Evolutionary conservation across 53 echinoderm and acorn worm species (phyloP).

Genomic region (Stichopus horrens): DNA sequence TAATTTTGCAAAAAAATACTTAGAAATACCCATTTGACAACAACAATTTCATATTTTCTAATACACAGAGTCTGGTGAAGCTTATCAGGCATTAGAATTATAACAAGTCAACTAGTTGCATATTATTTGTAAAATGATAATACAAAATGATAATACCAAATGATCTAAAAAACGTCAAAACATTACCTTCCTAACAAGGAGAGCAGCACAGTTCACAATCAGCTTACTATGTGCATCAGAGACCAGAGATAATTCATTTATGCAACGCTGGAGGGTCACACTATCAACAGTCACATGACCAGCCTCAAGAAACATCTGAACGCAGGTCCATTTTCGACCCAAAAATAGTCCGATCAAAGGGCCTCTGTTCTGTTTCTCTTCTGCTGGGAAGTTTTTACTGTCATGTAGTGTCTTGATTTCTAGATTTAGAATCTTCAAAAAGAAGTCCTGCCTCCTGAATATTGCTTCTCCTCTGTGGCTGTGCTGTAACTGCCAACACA

Average conservation of each 20-base stretch:
- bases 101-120: too few relatives aligned
- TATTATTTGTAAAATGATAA: too few relatives aligned
- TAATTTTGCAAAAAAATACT: too few relatives aligned
- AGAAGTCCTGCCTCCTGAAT: slow-evolving; percentile 18
- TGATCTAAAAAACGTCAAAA: background rate
- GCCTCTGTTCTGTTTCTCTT: slow-evolving; percentile 13
- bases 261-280: slow-evolving; percentile 40
- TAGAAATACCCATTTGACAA: too few relatives aligned
- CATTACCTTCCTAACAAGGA: slow-evolving; percentile 69
- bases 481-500: slow-evolving; percentile 18
- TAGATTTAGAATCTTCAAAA: slow-evolving; percentile 6
- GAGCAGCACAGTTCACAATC: slow-evolving; percentile 70
- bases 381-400: slow-evolving; percentile 4
- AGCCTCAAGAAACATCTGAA: slow-evolving; percentile 32
- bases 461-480: slow-evolving; percentile 17
- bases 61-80: too few relatives aligned
- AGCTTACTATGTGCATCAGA: slow-evolving; percentile 58
- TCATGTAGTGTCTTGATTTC: slow-evolving; percentile 25
- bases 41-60: too few relatives aligned
- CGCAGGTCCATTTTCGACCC: slow-evolving; percentile 33
- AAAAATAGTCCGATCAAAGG: slow-evolving; percentile 31
- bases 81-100: too few relatives aligned
- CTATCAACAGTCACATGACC: slow-evolving; percentile 31
- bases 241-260: slow-evolving; percentile 70
- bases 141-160: background rate